Base-by-base conservation (phyloP, 1,140 invertebrate genomes). In the Drosophila rhopaloa region DNA sequence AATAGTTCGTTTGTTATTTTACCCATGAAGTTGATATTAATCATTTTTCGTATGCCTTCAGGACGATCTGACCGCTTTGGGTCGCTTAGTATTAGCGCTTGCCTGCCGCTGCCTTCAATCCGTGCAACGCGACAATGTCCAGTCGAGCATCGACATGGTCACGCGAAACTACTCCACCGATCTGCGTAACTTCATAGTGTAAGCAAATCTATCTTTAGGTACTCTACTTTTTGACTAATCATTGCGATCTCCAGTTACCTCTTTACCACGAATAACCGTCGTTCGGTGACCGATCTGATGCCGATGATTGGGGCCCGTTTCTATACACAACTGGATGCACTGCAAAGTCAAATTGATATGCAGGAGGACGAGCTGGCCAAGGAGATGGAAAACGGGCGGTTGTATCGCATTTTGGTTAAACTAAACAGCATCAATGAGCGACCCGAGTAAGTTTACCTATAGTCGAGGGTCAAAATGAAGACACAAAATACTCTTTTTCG, bases 271-370 rank as follows among this genome's bases (percentile, higher is more conserved):
- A 91, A 93, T 43, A 86, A 95, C 94, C 93, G 95, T 76, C 95
- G 97, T 82, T 97, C 95, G 75, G 96, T 99, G 14, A 98, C 98
- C 77, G 98, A 99, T 93, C 94, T 99, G 67, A 99, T 99, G 98
- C 98, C 98, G 9, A 99, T 99, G 97, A 99, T 99, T 86, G 98
- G 98, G 40, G 98, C 98, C 8, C 94, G 98, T 68, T 99, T 99
- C 93, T 99, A 99, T 92, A 97, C 96, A 4, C 98, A 99, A 93
- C 93, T 99, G 76, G 98, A 99, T 93, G 95, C 97, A 4, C 94
- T 97, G 7, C 97, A 98, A 85, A 93, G 96, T 43, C 95, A 97
- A 55, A 95, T 96, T 27, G 98, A 99, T 92, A 95, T 96, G 14
- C 93, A 99, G 47, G 98, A 99, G 81, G 96, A 97, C 68, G 98